Base-by-base conservation (phyloP, 2,113 vertebrate species). In the Malurus elegans region DNA sequence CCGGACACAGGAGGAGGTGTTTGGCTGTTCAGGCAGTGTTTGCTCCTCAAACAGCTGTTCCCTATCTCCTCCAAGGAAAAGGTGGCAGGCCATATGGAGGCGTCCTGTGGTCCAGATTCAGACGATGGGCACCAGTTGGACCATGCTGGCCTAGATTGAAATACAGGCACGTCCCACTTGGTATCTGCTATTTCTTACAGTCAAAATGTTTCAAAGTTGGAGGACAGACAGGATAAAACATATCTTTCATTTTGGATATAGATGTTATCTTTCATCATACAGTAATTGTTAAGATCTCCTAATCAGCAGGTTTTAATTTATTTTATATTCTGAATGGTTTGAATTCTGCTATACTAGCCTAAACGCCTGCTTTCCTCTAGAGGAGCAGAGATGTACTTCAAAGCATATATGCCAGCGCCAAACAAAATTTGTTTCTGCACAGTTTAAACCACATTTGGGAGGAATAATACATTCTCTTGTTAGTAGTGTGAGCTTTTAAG, bases 71-170 rank as follows among this genome's bases (percentile, higher is more conserved):
- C 96, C 94, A 88, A 95, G 86, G 79, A 93, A 67, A 97, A 94
- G 96, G 96, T 96, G 94, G 94, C 96, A 92, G 91, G 95, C 94
- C 96, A 97, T 95, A 97, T 96, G 96, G 96, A 97, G 88, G 83
- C 92, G 86, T 97, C 95, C 92, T 84, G 75, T 83, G 88, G 95
- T 93, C 92, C 90, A 94, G 92, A 95, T 96, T 95, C 95, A 95
- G 92, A 60, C 0, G 12, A 86, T 73, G 79, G 95, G 91, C 14
- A 28, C 94, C 93, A 92, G 79, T 96, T 93, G 94, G 94, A 88
- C 91, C 1, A 1, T 90, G 83, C 88, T 92, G 91, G 84, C 91
- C 89, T 95, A 53, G 70, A 91, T 85, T 0, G 15, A 88, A 92
- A 80, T 72, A 60, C n/a, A 85, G 80, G 58, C 93, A 89, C 13